These are phyloP conservation scores for Boloria euphrosyne DNA, from an alignment of 2,888 invertebrate species.

Conservation along the genomic window DNA sequence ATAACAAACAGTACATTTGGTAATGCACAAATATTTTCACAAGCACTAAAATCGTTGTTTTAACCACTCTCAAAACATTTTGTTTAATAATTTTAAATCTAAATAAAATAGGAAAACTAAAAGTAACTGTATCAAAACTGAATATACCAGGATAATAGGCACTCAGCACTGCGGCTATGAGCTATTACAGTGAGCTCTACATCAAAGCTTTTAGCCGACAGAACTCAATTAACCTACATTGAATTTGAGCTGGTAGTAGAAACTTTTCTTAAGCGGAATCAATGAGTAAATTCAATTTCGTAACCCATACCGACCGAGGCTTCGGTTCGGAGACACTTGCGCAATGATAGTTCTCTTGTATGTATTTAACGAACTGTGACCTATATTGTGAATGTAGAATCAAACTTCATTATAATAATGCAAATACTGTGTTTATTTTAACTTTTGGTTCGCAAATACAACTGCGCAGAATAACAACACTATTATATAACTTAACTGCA, in stretches of 20 bases:
- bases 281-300: slow-evolving; percentile 36
- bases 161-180: slow-evolving; percentile 30
- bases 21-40: not conserved
- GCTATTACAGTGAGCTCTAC: slow-evolving; percentile 35
- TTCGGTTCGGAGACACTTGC: not conserved
- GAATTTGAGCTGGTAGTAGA: slow-evolving; percentile 36
- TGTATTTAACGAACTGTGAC: no score
- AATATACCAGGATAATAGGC: slow-evolving; percentile 28
- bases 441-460: not conserved
- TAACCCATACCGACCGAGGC: slow-evolving; percentile 3
- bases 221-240: slow-evolving; percentile 44
- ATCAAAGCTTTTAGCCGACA: slow-evolving; percentile 40
- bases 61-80: not conserved
- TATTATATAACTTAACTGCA: slow-evolving; percentile 6
- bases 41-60: not conserved
- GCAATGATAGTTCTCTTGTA: not conserved
- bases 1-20: no score
- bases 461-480: not conserved
- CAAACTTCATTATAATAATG: no score
- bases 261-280: slow-evolving; percentile 40
- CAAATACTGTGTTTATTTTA: not conserved
- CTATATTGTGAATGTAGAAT: no score
- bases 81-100: slow-evolving; percentile 1
- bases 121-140: slow-evolving; percentile 19
- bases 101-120: slow-evolving; percentile 15